Percentiles rank a stretch among this genome's conserved stretches.
These are phyloP conservation scores for Syngnathoides biaculeatus DNA, from an alignment of 2,113 vertebrate species.

Conservation along the genomic window DNA sequence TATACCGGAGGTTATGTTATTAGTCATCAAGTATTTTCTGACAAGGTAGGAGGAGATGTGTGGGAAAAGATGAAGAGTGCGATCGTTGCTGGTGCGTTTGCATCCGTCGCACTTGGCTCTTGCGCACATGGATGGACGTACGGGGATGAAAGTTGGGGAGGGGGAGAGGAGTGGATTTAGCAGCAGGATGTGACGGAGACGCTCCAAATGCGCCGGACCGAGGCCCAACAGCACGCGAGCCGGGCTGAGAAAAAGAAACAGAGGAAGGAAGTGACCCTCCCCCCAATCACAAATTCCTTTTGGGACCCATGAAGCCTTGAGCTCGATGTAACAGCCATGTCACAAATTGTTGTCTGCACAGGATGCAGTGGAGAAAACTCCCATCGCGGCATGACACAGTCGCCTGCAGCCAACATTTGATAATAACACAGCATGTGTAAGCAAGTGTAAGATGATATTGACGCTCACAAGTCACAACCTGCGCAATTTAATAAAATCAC, in stretches of 20 bases:
- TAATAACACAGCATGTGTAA: not conserved
- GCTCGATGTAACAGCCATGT: not conserved
- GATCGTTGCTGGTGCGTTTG: not conserved
- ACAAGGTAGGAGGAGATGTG: constrained; percentile 6
- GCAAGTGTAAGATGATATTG: not conserved
- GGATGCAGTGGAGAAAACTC: not conserved
- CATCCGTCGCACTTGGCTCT: not conserved
- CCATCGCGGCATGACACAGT: not conserved
- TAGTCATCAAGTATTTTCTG: constrained; percentile 31
- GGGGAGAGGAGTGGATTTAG: constrained; percentile 63
- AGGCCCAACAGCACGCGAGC: constrained; percentile 40
- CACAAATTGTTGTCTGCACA: not conserved
- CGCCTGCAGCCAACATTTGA: not conserved
- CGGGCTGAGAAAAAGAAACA: constrained; percentile 11
- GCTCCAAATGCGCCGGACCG: constrained; percentile 41
- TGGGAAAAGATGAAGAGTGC: constrained; percentile 11
- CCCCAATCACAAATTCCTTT: not conserved
- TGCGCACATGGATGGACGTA: constrained; percentile 17
- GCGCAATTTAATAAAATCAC: no score
- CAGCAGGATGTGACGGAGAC: constrained; percentile 63
- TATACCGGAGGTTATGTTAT: constrained; percentile 15
- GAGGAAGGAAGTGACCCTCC: constrained; percentile 10
- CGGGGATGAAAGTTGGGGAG: constrained; percentile 41
- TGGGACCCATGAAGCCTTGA: not conserved
- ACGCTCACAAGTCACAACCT: not conserved